These are phyloP conservation scores for Yponomeuta plumbellus DNA, from an alignment of 2,888 invertebrate genomes.

Conservation along the genomic window DNA sequence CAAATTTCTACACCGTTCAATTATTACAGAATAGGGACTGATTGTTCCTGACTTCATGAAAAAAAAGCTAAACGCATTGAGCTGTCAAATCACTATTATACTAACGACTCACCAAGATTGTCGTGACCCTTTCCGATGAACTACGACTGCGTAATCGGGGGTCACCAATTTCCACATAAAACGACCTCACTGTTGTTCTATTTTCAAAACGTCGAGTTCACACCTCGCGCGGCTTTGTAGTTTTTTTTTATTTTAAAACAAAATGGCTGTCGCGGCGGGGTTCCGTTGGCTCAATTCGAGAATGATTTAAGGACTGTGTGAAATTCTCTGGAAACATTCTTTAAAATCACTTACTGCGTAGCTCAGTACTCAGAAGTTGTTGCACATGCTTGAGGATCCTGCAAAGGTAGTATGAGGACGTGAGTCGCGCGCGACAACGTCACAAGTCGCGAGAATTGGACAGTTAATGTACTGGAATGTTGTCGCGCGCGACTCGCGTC, in stretches of 20 bases:
- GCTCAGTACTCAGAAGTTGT: no score
- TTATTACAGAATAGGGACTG: background rate
- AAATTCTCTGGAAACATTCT: no score
- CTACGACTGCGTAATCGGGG: background rate
- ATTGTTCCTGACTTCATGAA: slow-evolving; percentile 31
- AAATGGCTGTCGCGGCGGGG: slow-evolving; percentile 18
- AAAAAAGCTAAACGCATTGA: slow-evolving; percentile 45
- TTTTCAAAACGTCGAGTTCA: slow-evolving; percentile 40
- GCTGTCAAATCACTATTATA: slow-evolving; percentile 37
- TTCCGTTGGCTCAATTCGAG: slow-evolving; percentile 14
- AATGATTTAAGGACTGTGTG: background rate
- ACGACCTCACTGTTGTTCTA: slow-evolving; percentile 37
- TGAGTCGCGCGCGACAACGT: no score
- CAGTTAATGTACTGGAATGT: no score
- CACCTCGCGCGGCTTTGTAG: slow-evolving; percentile 34
- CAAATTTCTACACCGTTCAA: no score
- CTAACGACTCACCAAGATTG: background rate
- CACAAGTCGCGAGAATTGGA: no score
- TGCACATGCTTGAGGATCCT: no score
- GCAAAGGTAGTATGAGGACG: no score
- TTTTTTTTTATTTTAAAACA: slow-evolving; percentile 17
- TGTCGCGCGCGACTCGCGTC: no score
- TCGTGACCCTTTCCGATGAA: background rate
- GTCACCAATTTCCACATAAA: slow-evolving; percentile 16
- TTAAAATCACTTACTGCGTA: no score